These are phyloP conservation scores for Gallinago solitaria DNA, from an alignment of 2,797 vertebrate species.

Conservation along the genomic window DNA sequence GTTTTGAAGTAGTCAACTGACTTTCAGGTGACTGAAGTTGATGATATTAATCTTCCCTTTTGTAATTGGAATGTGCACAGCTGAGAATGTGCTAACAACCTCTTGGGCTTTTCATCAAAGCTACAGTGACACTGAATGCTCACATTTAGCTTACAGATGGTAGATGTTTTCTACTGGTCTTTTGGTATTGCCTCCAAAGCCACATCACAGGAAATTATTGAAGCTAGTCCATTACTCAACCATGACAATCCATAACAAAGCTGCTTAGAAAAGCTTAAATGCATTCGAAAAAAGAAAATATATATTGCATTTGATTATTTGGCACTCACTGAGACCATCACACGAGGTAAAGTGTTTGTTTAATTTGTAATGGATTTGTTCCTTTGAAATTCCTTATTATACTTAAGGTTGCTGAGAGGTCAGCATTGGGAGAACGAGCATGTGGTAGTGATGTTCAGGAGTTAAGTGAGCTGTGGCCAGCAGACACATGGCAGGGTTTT, in stretches of 20 bases:
- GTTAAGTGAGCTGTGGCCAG: background rate
- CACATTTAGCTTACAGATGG: background rate
- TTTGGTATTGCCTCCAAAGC: background rate
- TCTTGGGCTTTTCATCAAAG: background rate
- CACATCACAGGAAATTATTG: background rate
- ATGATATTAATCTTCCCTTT: background rate
- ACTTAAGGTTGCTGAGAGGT: background rate
- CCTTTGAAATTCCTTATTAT: background rate
- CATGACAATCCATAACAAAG: background rate
- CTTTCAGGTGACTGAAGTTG: background rate
- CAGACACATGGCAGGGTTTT: accelerated
- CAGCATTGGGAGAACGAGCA: background rate
- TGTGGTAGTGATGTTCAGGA: background rate
- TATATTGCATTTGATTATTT: background rate
- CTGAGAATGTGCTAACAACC: background rate
- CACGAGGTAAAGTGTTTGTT: background rate
- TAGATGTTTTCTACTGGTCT: background rate
- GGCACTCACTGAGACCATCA: background rate
- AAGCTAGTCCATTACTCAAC: background rate
- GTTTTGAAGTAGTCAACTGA: background rate
- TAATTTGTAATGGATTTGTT: background rate
- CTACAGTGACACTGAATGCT: background rate
- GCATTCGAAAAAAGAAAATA: background rate
- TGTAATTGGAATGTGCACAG: background rate
- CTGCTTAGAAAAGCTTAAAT: background rate